phyloP scores from a whole-genome alignment of 1,140 invertebrate species.

The Drosophila malerkotliana region DNA sequence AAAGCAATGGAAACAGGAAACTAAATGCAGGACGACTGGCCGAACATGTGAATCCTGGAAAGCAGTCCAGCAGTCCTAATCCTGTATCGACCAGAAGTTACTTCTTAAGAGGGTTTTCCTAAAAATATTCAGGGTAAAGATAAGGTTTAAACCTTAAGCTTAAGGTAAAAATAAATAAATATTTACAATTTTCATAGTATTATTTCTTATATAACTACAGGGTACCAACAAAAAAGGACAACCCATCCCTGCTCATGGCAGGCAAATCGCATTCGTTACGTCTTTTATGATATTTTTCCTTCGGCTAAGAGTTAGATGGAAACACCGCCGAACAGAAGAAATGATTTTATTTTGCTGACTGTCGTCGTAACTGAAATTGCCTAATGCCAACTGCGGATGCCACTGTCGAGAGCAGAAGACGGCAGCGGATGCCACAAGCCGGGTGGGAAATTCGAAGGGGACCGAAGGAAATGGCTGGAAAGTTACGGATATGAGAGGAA shows the following conservation, averaged over 20 bases:
- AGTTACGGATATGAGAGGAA: conserved; percentile 9
- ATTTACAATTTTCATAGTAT: background rate
- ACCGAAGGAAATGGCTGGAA: conserved; percentile 4
- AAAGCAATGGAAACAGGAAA: conserved; percentile 57
- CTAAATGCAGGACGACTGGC: conserved; percentile 56
- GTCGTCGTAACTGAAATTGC: conserved; percentile 77
- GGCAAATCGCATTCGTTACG: conserved; percentile 75
- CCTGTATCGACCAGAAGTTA: background rate
- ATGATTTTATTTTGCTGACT: conserved; percentile 79
- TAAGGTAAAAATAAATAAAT: no score
- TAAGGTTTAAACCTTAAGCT: no score
- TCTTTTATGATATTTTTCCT: conserved; percentile 75
- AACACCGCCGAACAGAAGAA: conserved; percentile 46
- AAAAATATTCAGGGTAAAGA: no score
- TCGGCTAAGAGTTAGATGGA: conserved; percentile 32
- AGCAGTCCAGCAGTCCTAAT: background rate
- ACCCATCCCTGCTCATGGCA: conserved; percentile 17
- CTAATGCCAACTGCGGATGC: conserved; percentile 59
- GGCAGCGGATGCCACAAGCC: conserved; percentile 14
- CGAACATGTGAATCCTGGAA: conserved; percentile 51
- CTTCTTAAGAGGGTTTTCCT: background rate
- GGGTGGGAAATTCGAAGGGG: conserved; percentile 47
- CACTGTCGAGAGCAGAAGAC: conserved; percentile 22
- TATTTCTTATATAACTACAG: background rate
- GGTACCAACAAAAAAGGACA: background rate